phyloP scores from a whole-genome alignment of 2,797 vertebrate genomes.

The Prunella strophiata region DNA sequence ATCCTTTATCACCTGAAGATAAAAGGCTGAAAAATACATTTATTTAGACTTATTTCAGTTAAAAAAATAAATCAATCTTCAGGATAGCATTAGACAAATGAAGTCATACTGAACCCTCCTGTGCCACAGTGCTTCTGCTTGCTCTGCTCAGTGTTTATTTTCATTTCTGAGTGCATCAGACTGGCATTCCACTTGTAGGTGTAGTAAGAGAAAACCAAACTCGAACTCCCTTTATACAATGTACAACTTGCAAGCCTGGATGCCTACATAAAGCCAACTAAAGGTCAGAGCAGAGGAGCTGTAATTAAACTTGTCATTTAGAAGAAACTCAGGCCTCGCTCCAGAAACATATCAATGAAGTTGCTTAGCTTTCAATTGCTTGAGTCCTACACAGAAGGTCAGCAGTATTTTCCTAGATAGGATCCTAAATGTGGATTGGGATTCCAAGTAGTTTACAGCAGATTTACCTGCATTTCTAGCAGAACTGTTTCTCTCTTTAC shows the following conservation, averaged over 20 bases:
- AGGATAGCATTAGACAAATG: not conserved
- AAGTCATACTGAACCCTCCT: not conserved
- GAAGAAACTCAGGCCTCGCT: not conserved
- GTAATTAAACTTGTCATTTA: not conserved
- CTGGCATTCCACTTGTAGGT: slow-evolving; percentile 50
- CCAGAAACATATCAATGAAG: slow-evolving; percentile 19
- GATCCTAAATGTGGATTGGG: not conserved
- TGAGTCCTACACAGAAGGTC: not conserved
- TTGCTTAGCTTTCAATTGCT: not conserved
- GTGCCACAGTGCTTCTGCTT: not conserved
- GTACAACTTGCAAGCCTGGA: slow-evolving; percentile 12
- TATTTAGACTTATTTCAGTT: not conserved
- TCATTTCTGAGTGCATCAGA: slow-evolving; percentile 31
- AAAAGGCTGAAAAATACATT: not conserved
- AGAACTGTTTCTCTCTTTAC: not conserved
- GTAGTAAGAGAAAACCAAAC: slow-evolving; percentile 51
- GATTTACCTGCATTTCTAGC: not conserved
- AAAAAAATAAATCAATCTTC: not conserved
- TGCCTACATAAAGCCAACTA: slow-evolving; percentile 40
- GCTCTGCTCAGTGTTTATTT: slow-evolving; percentile 29
- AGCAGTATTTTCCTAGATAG: not conserved
- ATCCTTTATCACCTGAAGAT: not conserved
- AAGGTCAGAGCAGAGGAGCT: slow-evolving; percentile 53
- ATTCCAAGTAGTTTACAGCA: not conserved
- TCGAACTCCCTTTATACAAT: not conserved